phyloP scores from a whole-genome alignment of 2,113 vertebrate species.

The Ciconia stormi region DNA sequence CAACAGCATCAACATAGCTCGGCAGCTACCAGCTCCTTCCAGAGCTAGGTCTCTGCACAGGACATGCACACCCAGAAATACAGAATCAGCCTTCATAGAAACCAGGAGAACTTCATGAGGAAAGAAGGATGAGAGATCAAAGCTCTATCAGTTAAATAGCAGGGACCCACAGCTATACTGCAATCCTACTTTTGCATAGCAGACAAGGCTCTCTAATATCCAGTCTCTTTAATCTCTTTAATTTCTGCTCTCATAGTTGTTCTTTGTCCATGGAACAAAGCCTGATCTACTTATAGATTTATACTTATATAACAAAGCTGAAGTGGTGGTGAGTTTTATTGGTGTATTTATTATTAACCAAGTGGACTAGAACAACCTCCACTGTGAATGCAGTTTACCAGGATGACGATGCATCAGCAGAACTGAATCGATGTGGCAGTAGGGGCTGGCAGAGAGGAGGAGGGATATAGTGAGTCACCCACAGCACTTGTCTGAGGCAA shows the following conservation, averaged over 20 bases:
- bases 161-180: neutral
- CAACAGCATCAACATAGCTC: neutral
- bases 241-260: neutral
- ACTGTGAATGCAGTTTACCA: neutral
- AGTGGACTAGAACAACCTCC: neutral
- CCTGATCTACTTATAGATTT: neutral
- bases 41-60: neutral
- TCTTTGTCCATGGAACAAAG: neutral
- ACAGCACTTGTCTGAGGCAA: neutral
- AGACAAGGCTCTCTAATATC: neutral
- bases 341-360: conserved; percentile 12
- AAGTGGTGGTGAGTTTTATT: neutral
- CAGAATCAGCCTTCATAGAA: neutral
- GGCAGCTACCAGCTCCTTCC: neutral
- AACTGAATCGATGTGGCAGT: neutral
- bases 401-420: neutral
- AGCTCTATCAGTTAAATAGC: neutral
- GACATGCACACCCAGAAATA: neutral
- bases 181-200: neutral
- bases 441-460: neutral
- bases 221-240: neutral
- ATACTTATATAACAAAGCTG: neutral
- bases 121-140: neutral
- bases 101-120: neutral
- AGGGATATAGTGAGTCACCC: neutral